Percentiles rank a stretch among this genome's conserved stretches.
These are phyloP conservation scores for Parnassius glacialis DNA, from an alignment of 2,888 invertebrate genomes.

Conservation along the genomic window DNA sequence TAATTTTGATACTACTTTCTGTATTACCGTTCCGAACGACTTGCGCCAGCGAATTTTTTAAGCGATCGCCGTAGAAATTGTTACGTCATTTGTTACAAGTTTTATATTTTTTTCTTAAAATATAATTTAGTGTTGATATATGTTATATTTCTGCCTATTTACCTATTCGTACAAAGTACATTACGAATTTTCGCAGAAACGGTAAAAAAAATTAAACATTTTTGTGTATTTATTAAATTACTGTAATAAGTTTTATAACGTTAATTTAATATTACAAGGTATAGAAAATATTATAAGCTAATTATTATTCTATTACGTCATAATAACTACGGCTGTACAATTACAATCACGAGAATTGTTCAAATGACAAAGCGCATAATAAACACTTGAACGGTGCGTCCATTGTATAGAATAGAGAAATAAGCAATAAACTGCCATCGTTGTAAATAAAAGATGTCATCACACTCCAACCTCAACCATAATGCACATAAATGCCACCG, in stretches of 20 bases:
- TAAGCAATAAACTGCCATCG: constrained; percentile 15
- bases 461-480: constrained; percentile 47
- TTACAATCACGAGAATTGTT: constrained; percentile 34
- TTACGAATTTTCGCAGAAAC: too few species aligned
- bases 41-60: too few species aligned
- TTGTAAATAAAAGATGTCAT: constrained; percentile 35
- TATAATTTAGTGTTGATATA: too few species aligned
- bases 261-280: too few species aligned
- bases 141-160: too few species aligned
- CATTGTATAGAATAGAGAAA: constrained; percentile 22
- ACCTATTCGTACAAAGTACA: too few species aligned
- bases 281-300: constrained; percentile 1
- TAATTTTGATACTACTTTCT: background rate
- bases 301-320: constrained; percentile 1
- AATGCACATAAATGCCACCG: constrained; percentile 63
- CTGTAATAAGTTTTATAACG: too few species aligned
- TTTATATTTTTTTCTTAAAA: too few species aligned
- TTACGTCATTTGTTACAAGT: too few species aligned
- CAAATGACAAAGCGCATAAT: constrained; percentile 28
- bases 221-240: too few species aligned
- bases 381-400: constrained; percentile 9
- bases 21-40: background rate
- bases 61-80: too few species aligned
- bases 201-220: too few species aligned
- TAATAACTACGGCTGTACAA: constrained; percentile 30